A percentile compares a stretch with the other conserved stretches of the same genome.
phyloP scores from a whole-genome alignment of 2,888 invertebrate species.

The Agrochola circellaris region DNA sequence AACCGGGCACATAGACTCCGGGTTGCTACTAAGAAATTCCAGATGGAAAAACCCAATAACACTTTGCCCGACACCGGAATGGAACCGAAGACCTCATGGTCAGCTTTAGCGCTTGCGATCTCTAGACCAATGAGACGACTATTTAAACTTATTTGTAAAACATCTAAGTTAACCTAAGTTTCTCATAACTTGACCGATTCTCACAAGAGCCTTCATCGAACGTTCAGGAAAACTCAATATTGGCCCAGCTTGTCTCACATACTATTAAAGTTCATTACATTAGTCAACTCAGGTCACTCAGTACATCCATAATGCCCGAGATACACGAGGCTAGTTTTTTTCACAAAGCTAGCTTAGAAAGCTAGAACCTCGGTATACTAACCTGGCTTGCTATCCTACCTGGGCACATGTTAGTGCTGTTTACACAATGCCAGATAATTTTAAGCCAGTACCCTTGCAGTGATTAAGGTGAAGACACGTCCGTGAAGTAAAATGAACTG shows the following conservation, averaged over 20 bases:
- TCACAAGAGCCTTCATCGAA: neutral
- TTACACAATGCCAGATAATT: too few relatives aligned
- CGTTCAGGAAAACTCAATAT: neutral
- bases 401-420: too few relatives aligned
- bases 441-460: too few relatives aligned
- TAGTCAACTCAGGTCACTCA: constrained; percentile 7
- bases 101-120: neutral
- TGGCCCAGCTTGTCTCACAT: too few relatives aligned
- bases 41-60: neutral
- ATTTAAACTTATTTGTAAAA: too few relatives aligned
- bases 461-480: too few relatives aligned
- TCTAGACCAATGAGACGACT: neutral
- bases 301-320: neutral
- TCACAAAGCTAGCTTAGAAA: too few relatives aligned
- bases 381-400: too few relatives aligned
- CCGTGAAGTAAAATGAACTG: too few relatives aligned
- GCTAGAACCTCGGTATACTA: too few relatives aligned
- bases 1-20: neutral
- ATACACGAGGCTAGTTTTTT: too few relatives aligned
- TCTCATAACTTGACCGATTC: too few relatives aligned
- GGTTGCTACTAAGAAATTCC: neutral
- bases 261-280: neutral
- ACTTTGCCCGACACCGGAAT: neutral
- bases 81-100: neutral
- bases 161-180: neutral